Evolutionary conservation across 2,888 invertebrate species (phyloP), one percentile per base, ranked within the genome.

Genomic region (Eupelmus urozonus): DNA sequence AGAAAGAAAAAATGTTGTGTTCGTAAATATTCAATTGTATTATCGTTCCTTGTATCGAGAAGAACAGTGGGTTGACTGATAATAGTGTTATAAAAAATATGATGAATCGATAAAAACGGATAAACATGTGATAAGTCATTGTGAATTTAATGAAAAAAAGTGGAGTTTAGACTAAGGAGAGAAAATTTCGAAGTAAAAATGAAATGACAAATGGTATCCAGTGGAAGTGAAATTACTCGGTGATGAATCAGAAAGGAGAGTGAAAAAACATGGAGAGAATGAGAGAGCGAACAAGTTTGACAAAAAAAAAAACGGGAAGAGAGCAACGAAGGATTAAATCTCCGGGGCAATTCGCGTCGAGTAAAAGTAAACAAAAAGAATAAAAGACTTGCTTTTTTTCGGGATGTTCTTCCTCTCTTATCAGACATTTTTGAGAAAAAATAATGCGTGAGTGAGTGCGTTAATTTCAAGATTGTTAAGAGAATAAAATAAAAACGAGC

Each of bases 91-190:
- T 81, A 79, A 82, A 83, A 77, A 76, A 82, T 82, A 71, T 79
- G 76, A 77, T 63, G 67, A 63, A 59, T 72, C 67, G 75, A 82
- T 77, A 76, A 67, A 80, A 80, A 70, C 71, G 82, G 85, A 85
- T 85, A 87, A 88, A 88, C 86, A 88, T 88, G 89, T 89, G 89
- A 89, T 89, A 89, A 86, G 88, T 88, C 87, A 87, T 87, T 88
- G 87, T 87, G 88, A 87, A 87, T 86, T 87, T 71, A 79, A 80
- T 51, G 72, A 78, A 82, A 78, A 69, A 79, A 84, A 85, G 85
- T 84, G 85, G 83, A 84, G 82, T 83, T 83, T 84, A 84, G 83
- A 84, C 82, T 84, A 83, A 82, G 81, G 75, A 53, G 74, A 55
- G 53, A 62, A 71, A 80, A 62, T 20, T 55, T 45, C 23, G 34